phyloP scores from a whole-genome alignment of 2,113 vertebrate genomes.

The Sturnira hondurensis region DNA sequence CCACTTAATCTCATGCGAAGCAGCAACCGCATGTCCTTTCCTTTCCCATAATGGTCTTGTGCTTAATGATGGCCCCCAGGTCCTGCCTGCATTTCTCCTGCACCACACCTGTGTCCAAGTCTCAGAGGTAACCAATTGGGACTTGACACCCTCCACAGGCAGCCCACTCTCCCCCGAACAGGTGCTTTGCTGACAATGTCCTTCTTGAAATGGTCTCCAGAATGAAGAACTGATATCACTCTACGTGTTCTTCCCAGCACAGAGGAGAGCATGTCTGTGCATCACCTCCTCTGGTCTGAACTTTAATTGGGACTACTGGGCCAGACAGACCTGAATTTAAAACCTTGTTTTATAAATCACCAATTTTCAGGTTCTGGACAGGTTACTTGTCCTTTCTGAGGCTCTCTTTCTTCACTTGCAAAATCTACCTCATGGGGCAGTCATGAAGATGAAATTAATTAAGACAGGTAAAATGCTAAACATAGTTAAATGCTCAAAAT shows the following conservation, averaged over 20 bases:
- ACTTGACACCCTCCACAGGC: background rate
- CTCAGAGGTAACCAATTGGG: background rate
- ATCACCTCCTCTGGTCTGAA: background rate
- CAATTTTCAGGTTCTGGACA: background rate
- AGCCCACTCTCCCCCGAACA: background rate
- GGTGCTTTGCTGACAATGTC: background rate
- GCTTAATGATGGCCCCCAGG: background rate
- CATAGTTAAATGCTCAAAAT: background rate
- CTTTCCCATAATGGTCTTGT: background rate
- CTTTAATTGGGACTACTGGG: background rate
- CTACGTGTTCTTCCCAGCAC: background rate
- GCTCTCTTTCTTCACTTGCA: background rate
- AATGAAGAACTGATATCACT: background rate
- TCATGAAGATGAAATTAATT: background rate
- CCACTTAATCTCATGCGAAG: background rate
- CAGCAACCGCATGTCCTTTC: background rate
- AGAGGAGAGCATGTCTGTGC: background rate
- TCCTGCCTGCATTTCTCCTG: background rate
- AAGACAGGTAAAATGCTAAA: background rate
- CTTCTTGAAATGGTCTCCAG: background rate
- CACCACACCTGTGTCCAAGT: background rate
- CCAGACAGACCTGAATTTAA: background rate
- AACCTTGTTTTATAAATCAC: background rate
- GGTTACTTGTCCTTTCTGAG: background rate
- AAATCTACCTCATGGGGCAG: background rate